Base-by-base conservation (phyloP, 1,140 invertebrate species). In the Temnothorax longispinosus region DNA sequence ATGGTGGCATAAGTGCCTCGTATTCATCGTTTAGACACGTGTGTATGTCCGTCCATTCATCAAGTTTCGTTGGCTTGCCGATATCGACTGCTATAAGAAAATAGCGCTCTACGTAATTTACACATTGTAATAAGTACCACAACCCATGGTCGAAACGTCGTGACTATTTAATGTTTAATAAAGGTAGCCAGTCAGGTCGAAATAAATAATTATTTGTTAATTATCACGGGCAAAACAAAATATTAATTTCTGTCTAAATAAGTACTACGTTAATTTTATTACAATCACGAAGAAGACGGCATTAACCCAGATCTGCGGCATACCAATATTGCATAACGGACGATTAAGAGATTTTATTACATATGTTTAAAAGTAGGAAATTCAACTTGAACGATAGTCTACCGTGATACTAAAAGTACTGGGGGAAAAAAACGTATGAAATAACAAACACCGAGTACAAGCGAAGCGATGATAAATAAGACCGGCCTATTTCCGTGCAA, bases 401-500 rank as follows among this genome's bases (percentile, higher is more conserved):
- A 32, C 13, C 62, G 62, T 71, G 67, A 58, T 27, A 27, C 27
- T 58, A 47, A 21, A 47, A 27, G 8, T 32, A 44, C 27, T n/a
- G 10, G 27, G 27, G 27, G 1, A 1, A 62, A 7, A 56, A 56
- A 60, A 27, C 18, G 38, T 47, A 27, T 27, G 44, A 47, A 60
- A 60, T 74, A 84, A 84, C 52, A 58, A 27, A 60, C 32, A 80
- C 32, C 18, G n/a, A 50, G 13, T 21, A 82, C 32, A 54, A 69
- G 62, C 52, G 41, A 50, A 84, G 50, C 80, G 41, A 75, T 84
- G 32, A 84, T 75, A 75, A 84, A 84, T 84, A 84, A 84, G 75
- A 80, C 76, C 76, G 80, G 76, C 80, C 80, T 47, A 89, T 87
- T 89, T 87, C 38, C 62, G 32, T n/a, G 88, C 41, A 54, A 81